These are phyloP conservation scores for Cotesia vestalis DNA, from an alignment of 1,140 invertebrate species.

Conservation along the genomic window DNA sequence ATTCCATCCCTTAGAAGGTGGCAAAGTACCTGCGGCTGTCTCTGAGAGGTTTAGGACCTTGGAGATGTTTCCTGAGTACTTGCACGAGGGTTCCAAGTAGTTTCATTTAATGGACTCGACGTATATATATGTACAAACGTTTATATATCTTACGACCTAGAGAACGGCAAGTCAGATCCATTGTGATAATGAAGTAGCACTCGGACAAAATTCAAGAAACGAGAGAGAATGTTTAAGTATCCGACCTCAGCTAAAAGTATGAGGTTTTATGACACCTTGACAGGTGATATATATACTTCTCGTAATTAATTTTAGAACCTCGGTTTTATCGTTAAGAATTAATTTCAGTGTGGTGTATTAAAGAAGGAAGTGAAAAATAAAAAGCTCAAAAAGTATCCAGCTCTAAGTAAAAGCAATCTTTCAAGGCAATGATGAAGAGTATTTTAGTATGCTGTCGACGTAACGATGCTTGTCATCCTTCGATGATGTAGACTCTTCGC, in stretches of 20 bases:
- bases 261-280: slow-evolving; percentile 21
- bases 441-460: slow-evolving; percentile 48
- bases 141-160: slow-evolving; percentile 11
- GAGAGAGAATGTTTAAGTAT: slow-evolving; percentile 5
- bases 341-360: too few relatives aligned
- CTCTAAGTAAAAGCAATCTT: slow-evolving; percentile 26
- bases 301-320: slow-evolving; percentile 18
- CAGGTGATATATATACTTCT: slow-evolving; percentile 15
- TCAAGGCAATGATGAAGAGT: slow-evolving; percentile 15
- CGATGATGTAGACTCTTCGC: background rate
- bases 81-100: slow-evolving; percentile 16
- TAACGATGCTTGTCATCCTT: slow-evolving; percentile 44
- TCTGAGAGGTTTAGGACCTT: slow-evolving; percentile 26
- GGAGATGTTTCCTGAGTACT: slow-evolving; percentile 16
- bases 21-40: slow-evolving; percentile 13
- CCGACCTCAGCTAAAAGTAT: background rate
- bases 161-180: slow-evolving; percentile 5
- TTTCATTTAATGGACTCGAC: slow-evolving; percentile 36
- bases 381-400: slow-evolving; percentile 41
- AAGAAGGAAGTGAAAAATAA: slow-evolving; percentile 24
- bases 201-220: slow-evolving; percentile 19
- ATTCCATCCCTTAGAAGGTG: slow-evolving; percentile 18
- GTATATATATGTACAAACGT: slow-evolving; percentile 21
- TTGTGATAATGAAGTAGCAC: slow-evolving; percentile 3
- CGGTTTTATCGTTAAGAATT: too few relatives aligned